Conservation (phyloP, 2,113 vertebrate genomes). For the Falcunculus frontatus region DNA sequence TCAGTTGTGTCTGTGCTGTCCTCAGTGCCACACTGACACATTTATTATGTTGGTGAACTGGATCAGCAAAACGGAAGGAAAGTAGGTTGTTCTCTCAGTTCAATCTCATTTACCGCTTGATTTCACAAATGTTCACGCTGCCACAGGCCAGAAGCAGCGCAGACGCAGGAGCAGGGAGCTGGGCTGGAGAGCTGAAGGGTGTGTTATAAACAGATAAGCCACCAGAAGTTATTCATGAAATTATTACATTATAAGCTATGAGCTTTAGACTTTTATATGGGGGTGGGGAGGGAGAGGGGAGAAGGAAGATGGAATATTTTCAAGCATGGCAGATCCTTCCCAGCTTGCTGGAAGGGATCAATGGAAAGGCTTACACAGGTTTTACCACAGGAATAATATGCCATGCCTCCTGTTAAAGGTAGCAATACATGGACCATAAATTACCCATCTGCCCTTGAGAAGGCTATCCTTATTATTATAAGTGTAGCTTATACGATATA, state of each 20-base stretch:
- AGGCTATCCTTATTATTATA: not conserved
- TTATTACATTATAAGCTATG: not conserved
- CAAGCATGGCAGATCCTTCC: not conserved
- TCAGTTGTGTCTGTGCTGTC: not conserved
- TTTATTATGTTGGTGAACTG: not conserved
- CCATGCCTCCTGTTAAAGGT: not conserved
- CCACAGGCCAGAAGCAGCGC: not conserved
- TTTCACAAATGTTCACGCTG: not conserved
- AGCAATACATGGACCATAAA: not conserved
- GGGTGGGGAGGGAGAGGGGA: accelerated
- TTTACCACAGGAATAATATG: not conserved
- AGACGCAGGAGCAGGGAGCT: not conserved
- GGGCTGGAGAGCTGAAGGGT: not conserved
- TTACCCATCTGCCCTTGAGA: not conserved
- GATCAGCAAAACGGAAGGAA: slow-evolving; percentile 8
- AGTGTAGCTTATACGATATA: not conserved
- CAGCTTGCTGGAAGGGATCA: not conserved
- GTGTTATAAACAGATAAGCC: not conserved
- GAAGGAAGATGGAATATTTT: not conserved
- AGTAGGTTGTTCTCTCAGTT: not conserved
- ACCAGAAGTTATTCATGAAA: not conserved
- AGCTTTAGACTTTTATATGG: not conserved
- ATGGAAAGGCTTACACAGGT: not conserved
- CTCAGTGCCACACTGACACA: not conserved
- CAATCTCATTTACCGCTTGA: not conserved